Evolutionary conservation across 2,797 vertebrate genomes (phyloP).

Genomic region (Eutrigla gurnardus): DNA sequence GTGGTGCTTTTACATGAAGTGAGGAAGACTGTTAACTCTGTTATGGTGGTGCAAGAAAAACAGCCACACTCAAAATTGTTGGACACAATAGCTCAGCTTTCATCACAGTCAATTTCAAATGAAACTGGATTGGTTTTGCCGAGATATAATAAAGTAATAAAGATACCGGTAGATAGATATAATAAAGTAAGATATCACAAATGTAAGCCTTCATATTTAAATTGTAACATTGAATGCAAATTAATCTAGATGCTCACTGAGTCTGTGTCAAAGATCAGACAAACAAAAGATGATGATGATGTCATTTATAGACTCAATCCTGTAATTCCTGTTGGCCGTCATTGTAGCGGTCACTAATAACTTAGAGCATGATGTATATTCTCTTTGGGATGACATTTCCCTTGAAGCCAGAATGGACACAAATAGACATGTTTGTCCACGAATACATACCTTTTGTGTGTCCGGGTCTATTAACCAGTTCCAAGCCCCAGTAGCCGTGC

Average conservation of each 20-base stretch:
- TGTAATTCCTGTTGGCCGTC: background rate
- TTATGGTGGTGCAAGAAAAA: background rate
- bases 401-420: background rate
- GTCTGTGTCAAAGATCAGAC: background rate
- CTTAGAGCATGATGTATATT: background rate
- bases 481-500: slow-evolving; percentile 98
- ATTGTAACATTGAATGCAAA: background rate
- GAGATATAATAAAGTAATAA: too few species aligned
- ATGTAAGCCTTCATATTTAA: background rate
- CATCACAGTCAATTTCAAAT: background rate
- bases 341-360: background rate
- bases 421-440: background rate
- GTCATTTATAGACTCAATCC: background rate
- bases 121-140: background rate
- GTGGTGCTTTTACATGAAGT: background rate
- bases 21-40: background rate
- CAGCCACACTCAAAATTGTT: background rate
- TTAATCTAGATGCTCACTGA: background rate
- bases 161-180: too few species aligned
- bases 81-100: background rate
- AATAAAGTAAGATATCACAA: too few species aligned
- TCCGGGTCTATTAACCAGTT: slow-evolving; percentile 99
- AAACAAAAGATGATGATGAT: background rate
- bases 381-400: background rate
- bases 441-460: slow-evolving; percentile 92